Evolutionary conservation across 37 sponge, comb jelly and placozoan genomes (phyloP).

Genomic region (Amphimedon queenslandica): DNA sequence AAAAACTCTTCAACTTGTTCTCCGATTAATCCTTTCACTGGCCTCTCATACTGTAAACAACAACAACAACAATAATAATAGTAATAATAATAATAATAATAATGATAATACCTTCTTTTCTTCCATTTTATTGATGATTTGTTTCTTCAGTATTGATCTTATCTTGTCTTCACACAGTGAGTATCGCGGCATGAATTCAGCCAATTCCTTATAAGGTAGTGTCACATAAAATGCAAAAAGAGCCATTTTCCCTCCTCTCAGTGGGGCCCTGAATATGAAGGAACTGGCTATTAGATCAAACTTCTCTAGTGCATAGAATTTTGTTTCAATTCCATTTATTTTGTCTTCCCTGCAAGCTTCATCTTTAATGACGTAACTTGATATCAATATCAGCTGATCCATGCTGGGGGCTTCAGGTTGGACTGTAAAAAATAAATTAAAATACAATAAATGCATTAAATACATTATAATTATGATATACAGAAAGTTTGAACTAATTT

Average conservation of each 20-base stretch:
- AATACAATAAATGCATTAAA: too few species aligned
- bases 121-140: constrained; percentile 22
- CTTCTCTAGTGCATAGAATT: constrained; percentile 49
- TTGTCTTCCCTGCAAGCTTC: constrained; percentile 49
- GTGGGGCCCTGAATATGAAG: constrained; percentile 25
- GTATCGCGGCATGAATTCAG: constrained; percentile 48
- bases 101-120: constrained; percentile 12
- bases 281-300: constrained; percentile 31
- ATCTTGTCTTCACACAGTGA: constrained; percentile 44
- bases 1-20: neutral
- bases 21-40: neutral
- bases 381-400: neutral
- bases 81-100: too few species aligned
- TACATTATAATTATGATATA: too few species aligned
- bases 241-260: constrained; percentile 21
- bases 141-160: constrained; percentile 22
- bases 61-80: neutral
- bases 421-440: too few species aligned
- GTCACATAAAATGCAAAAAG: constrained; percentile 68
- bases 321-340: constrained; percentile 52
- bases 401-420: neutral
- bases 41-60: neutral
- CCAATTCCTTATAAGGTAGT: constrained; percentile 50
- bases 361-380: constrained; percentile 57
- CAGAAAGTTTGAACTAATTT: too few species aligned